Percentiles rank a stretch among this genome's conserved stretches.
Evolutionary conservation across 2,797 vertebrate species (phyloP).

Genomic region (Sorex maritimensis): DNA sequence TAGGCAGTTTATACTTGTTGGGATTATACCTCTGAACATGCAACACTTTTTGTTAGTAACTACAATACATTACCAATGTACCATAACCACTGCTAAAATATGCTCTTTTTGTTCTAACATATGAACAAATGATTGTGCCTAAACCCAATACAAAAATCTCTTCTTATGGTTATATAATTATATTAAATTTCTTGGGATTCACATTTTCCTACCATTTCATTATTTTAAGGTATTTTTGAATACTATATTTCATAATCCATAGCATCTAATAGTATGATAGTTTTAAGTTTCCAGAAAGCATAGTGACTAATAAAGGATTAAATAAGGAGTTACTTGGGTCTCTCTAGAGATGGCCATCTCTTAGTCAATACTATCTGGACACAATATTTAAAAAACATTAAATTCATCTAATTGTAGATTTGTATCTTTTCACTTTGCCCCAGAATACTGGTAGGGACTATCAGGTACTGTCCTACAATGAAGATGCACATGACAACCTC

Average conservation of each 20-base stretch:
- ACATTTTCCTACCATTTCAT: slow-evolving; percentile 54
- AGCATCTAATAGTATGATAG: slow-evolving; percentile 47
- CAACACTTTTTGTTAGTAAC: slow-evolving; percentile 41
- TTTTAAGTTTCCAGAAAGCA: slow-evolving; percentile 46
- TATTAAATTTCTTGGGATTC: slow-evolving; percentile 31
- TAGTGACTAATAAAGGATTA: slow-evolving; percentile 53
- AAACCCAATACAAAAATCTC: slow-evolving; percentile 22
- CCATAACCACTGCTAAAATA: slow-evolving; percentile 55
- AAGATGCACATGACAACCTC: neutral
- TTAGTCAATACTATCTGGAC: slow-evolving; percentile 44
- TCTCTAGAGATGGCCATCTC: neutral
- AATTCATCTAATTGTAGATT: slow-evolving; percentile 36
- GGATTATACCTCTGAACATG: slow-evolving; percentile 48
- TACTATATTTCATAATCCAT: slow-evolving; percentile 60
- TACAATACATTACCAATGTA: slow-evolving; percentile 59
- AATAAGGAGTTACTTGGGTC: slow-evolving; percentile 26
- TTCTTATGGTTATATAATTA: slow-evolving; percentile 37
- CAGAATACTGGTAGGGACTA: slow-evolving; percentile 65
- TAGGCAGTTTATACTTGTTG: slow-evolving; percentile 57
- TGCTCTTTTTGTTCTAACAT: neutral
- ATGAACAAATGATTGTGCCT: slow-evolving; percentile 22
- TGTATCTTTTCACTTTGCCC: slow-evolving; percentile 52
- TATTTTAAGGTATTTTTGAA: slow-evolving; percentile 69
- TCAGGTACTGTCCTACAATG: slow-evolving; percentile 53
- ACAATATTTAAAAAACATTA: slow-evolving; percentile 59